Base-by-base conservation (phyloP, 2,797 vertebrate species). In the Cyclopterus lumpus region DNA sequence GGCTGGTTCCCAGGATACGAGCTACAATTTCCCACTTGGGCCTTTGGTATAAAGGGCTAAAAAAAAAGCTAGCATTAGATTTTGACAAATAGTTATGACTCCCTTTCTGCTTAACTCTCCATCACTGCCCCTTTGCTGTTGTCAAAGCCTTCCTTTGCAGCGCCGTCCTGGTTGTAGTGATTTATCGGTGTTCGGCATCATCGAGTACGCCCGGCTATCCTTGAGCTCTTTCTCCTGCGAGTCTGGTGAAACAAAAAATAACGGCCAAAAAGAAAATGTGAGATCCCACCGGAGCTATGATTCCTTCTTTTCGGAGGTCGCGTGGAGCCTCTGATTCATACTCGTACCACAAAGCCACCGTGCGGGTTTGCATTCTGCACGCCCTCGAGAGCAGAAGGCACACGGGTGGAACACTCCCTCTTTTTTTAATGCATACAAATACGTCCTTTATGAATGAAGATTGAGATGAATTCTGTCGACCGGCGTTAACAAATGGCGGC, bases 71-170 rank as follows among this genome's bases (percentile, higher is more conserved):
- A 24, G 24, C 77, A 79, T 83, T 70, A 63, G 6, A 81, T 66
- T 78, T 83, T 80, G 82, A 85, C 62, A 73, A 72, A 82, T 75
- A 49, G 75, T 34, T 46, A 55, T 67, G 67, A 71, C 40, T 86
- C 71, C 55, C 32, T 80, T 42, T 61, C n/a, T n/a, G n/a, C 54
- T 67, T 49, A 68, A 71, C 8, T 48, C 70, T 46, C 53, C 38
- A 18, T n/a, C 54, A 63, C 18, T 62, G 26, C 26, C 66, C 30
- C 54, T 57, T 68, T 4, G 34, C 59, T 60, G 76, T 22, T 73
- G 81, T 62, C 22, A 16, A 36, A 32, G 42, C 54, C 1, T 67
- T 62, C n/a, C 22, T 80, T 77, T 59, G 58, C 58, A 53, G 42
- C 7, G 34, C 16, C 8, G 49, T 15, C n/a, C 48, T 69, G 63